These are phyloP conservation scores for Ricordea florida DNA, from an alignment of 92 coral and sea anemone genomes.

Conservation along the genomic window DNA sequence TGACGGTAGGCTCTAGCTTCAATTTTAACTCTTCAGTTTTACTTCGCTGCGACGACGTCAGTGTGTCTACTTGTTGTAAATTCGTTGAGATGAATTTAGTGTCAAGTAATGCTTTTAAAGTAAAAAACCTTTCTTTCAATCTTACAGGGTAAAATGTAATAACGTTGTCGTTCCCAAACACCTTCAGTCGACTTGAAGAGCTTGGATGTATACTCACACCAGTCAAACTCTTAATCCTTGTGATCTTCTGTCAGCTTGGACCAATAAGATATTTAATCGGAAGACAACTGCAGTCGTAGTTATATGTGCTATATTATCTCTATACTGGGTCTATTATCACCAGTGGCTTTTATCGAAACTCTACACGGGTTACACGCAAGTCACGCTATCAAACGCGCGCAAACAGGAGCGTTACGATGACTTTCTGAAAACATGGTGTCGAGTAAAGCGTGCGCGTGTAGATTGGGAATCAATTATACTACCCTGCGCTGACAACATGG, in stretches of 20 bases:
- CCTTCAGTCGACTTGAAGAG: no score
- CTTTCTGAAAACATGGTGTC: conserved; percentile 64
- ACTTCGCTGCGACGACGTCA: no score
- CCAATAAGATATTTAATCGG: background rate
- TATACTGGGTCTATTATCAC: conserved; percentile 17
- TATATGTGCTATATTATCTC: conserved; percentile 4
- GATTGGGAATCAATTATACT: conserved; percentile 47
- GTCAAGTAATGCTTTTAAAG: no score
- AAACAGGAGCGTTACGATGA: conserved; percentile 37
- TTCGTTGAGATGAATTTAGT: no score
- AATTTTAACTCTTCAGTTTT: no score
- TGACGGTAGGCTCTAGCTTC: no score
- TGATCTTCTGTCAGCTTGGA: background rate
- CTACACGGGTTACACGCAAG: background rate
- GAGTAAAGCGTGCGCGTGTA: conserved; percentile 20
- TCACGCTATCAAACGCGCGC: background rate
- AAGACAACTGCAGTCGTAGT: background rate
- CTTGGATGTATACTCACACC: no score
- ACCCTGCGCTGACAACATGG: conserved; percentile 52
- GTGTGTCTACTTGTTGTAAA: no score
- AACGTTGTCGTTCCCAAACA: no score
- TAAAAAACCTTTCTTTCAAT: no score
- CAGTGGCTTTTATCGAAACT: background rate
- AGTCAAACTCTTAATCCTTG: no score
- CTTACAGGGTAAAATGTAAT: no score